Evolutionary conservation across 2,113 vertebrate species (phyloP).

Genomic region (Lophochroa leadbeateri): DNA sequence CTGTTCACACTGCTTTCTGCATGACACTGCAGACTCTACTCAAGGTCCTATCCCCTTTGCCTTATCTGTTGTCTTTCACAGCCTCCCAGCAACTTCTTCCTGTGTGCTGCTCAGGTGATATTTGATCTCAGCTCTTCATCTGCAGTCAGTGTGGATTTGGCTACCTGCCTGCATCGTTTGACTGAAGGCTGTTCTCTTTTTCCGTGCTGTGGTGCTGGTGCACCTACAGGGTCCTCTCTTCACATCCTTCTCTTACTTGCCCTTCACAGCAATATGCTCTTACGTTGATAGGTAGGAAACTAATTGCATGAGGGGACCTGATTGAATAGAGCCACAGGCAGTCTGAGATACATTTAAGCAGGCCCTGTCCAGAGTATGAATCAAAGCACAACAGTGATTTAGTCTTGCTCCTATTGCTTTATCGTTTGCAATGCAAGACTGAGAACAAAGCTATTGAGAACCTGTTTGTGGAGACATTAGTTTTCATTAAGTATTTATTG

Average conservation of each 20-base stretch:
- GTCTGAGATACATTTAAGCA: background rate
- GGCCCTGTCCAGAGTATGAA: background rate
- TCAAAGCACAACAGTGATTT: background rate
- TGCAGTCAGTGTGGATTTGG: background rate
- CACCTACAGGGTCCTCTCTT: background rate
- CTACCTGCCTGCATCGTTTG: background rate
- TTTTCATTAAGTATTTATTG: background rate
- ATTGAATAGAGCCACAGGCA: background rate
- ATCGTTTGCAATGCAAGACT: background rate
- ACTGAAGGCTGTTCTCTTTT: background rate
- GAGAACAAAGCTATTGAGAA: background rate
- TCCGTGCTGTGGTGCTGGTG: background rate
- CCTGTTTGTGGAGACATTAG: background rate
- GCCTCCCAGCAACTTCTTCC: background rate
- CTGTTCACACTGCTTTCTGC: background rate
- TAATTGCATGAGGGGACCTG: background rate
- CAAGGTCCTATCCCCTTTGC: background rate
- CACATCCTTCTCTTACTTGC: background rate
- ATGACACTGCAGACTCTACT: background rate
- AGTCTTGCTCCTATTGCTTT: background rate
- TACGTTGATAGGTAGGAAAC: background rate
- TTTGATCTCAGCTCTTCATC: background rate
- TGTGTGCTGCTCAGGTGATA: background rate
- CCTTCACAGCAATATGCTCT: background rate
- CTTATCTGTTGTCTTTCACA: background rate